Evolutionary conservation across 2,797 vertebrate genomes (phyloP).

Genomic region (Cebuella pygmaea): DNA sequence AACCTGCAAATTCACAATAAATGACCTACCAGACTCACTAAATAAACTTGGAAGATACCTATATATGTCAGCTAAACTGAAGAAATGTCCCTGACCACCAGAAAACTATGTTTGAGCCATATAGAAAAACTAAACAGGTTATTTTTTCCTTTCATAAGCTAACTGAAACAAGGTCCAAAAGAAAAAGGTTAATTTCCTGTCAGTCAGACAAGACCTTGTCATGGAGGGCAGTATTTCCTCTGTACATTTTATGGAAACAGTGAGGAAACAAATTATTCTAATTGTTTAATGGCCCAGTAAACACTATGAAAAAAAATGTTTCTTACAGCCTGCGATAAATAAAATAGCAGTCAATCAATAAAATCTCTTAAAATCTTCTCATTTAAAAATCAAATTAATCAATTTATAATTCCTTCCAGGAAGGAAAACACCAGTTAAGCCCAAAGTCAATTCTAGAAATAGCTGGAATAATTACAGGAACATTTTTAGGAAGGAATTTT

Average conservation of each 20-base stretch:
- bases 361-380: conserved; percentile 21
- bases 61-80: neutral
- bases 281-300: conserved; percentile 17
- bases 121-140: neutral
- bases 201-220: conserved; percentile 19
- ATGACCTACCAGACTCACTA: neutral
- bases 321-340: neutral
- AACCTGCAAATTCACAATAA: neutral
- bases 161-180: conserved; percentile 35
- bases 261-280: neutral
- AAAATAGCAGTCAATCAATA: neutral
- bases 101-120: conserved; percentile 29
- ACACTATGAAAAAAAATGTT: neutral
- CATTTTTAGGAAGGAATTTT: conserved; percentile 15
- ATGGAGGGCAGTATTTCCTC: conserved; percentile 7
- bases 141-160: neutral
- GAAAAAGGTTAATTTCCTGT: conserved; percentile 38
- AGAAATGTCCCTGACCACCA: neutral
- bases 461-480: neutral
- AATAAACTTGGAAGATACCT: conserved; percentile 21
- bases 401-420: neutral
- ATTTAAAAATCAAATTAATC: conserved; percentile 16
- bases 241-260: conserved; percentile 19
- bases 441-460: conserved; percentile 27
- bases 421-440: conserved; percentile 19